These are phyloP conservation scores for Calliscelio sp. DNA, from an alignment of 2,888 invertebrate genomes.

Conservation along the genomic window DNA sequence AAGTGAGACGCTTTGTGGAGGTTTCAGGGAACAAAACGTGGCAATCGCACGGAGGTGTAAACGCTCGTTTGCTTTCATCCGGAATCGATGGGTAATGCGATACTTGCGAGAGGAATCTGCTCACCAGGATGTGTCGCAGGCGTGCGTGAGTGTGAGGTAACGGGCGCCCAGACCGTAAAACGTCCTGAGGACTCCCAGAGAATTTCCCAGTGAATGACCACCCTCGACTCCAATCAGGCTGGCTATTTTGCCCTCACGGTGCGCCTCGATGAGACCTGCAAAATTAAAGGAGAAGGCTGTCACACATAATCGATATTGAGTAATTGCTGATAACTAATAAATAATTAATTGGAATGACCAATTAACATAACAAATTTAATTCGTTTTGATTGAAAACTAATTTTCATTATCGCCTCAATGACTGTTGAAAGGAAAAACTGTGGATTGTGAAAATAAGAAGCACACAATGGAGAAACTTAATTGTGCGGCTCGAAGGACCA, in stretches of 20 bases:
- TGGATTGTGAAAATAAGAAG: too few relatives aligned
- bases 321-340: too few relatives aligned
- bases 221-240: constrained; percentile 97
- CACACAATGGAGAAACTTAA: too few relatives aligned
- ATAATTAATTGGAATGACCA: too few relatives aligned
- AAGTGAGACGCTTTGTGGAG: constrained; percentile 9
- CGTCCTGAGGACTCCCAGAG: constrained; percentile 94
- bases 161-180: constrained; percentile 95
- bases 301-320: constrained; percentile 8
- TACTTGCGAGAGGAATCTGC: constrained; percentile 76
- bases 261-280: constrained; percentile 90
- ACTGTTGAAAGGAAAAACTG: too few relatives aligned
- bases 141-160: constrained; percentile 96
- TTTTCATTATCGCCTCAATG: too few relatives aligned
- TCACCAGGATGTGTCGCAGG: constrained; percentile 95
- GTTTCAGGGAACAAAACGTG: constrained; percentile 21
- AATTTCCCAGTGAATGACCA: constrained; percentile 96
- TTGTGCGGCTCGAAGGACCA: too few relatives aligned
- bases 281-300: constrained; percentile 80
- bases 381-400: too few relatives aligned
- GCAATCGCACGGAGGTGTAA: constrained; percentile 32
- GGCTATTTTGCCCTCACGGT: constrained; percentile 91
- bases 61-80: constrained; percentile 13
- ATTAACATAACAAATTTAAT: too few relatives aligned
- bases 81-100: constrained; percentile 56